Percentiles rank a stretch among this genome's conserved stretches.
phyloP scores from a whole-genome alignment of 92 coral and sea anemone species.

The Virgularia gustaviana region DNA sequence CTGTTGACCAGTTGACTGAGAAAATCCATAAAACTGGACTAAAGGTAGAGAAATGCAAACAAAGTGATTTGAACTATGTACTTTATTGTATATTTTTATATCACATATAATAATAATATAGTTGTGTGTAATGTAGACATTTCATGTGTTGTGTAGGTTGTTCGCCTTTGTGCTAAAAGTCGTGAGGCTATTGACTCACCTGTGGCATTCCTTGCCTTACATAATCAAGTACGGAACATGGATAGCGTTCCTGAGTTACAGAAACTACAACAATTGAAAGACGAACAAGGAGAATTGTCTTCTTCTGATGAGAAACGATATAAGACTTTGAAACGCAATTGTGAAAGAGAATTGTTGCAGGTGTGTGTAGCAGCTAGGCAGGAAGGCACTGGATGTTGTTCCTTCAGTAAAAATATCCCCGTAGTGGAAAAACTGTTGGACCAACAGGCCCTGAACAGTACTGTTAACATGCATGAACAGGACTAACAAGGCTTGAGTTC shows the following conservation, averaged over 20 bases:
- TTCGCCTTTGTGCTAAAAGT: slow-evolving; percentile 97
- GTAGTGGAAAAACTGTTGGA: too few relatives aligned
- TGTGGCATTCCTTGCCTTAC: slow-evolving; percentile 93
- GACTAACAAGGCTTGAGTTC: too few relatives aligned
- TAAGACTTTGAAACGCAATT: slow-evolving; percentile 94
- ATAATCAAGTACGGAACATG: slow-evolving; percentile 98
- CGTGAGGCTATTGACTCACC: slow-evolving; percentile 99
- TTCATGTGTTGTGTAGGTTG: too few relatives aligned
- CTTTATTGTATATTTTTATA: background rate
- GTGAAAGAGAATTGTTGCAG: slow-evolving; percentile 96
- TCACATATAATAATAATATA: background rate
- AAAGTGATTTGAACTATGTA: too few relatives aligned
- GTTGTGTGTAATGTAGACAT: too few relatives aligned
- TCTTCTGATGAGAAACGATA: slow-evolving; percentile 98
- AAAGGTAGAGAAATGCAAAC: slow-evolving; percentile 63
- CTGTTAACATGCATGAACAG: too few relatives aligned
- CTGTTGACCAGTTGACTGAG: slow-evolving; percentile 98
- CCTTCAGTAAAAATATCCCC: too few relatives aligned
- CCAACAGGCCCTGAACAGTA: too few relatives aligned
- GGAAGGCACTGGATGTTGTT: too few relatives aligned
- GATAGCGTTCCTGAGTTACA: slow-evolving; percentile 99
- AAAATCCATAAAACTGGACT: slow-evolving; percentile 98
- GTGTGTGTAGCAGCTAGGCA: slow-evolving; percentile 49
- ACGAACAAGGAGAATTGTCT: slow-evolving; percentile 95
- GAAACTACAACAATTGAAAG: slow-evolving; percentile 96